Base-by-base conservation (phyloP, 2,113 vertebrate genomes). In the Phrynocephalus versicolor region DNA sequence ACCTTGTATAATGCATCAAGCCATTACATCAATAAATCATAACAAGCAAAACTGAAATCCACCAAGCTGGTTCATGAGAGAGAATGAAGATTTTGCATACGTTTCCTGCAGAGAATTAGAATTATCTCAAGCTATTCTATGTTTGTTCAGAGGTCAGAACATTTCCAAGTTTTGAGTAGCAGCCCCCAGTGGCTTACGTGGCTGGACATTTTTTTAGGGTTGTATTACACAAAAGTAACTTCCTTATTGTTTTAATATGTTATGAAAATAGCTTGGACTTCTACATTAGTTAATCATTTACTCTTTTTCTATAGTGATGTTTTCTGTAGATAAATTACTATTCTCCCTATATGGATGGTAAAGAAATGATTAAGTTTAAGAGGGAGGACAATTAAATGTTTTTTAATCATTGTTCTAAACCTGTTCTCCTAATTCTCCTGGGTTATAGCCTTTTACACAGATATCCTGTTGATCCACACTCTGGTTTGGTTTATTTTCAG, bases 171-270 rank as follows among this genome's bases (percentile, higher is more conserved):
- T 51, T 51, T 51, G 5, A 51, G 45, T 10, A 51, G 45, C 45
- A 51, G 10, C 5, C 45, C 45, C 45, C 10, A 51, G 10, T 51
- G 45, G 45, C 10, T 51, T 51, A 51, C 5, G 10, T 6, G 10
- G 45, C 45, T 51, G 45, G 45, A 10, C 5, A 51, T 51, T 51
- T 51, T n/a, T 51, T 51, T 6, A 10, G 45, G 45, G 10, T 51
- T 51, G 45, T 51, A 51, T 5, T 51, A 5, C 45, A 51, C 5
- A 51, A 51, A 51, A 51, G 45, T 51, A 51, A 51, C 45, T 51
- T 51, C 45, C 5, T 10, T 5, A 51, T 6, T 51, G 10, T 51
- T 10, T 51, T 5, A 5, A 0, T 0, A 57, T 0, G 0, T 65
- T 0, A 27, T 0, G 87, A 58, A 57, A 71, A 30, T 7, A 67